phyloP scores from a whole-genome alignment of 2,888 invertebrate species.

The Drosophila borealis region DNA sequence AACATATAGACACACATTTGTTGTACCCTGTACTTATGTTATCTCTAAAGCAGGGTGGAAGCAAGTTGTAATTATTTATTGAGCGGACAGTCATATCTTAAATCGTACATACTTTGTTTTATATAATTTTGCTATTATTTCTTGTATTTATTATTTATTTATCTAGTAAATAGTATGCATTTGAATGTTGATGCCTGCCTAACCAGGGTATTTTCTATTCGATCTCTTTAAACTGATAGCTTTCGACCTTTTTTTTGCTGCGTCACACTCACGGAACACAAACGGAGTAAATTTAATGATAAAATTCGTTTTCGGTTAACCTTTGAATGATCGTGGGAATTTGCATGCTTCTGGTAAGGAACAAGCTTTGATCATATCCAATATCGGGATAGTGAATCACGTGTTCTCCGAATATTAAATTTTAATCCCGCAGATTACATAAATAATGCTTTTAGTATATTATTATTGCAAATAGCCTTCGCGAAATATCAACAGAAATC shows the following conservation, averaged over 20 bases:
- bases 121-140: not conserved
- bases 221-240: not conserved
- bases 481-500: not conserved
- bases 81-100: too few relatives aligned
- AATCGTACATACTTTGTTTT: not conserved
- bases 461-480: not conserved
- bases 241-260: constrained; percentile 13
- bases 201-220: constrained; percentile 12
- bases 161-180: not conserved
- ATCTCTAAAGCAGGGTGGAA: not conserved
- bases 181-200: too few relatives aligned
- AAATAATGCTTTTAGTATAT: not conserved
- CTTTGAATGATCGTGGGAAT: constrained; percentile 38
- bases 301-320: constrained; percentile 11
- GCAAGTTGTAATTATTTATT: too few relatives aligned
- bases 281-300: not conserved
- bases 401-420: not conserved
- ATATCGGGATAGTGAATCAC: constrained; percentile 8
- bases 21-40: not conserved
- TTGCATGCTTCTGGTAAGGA: not conserved
- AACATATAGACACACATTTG: not conserved
- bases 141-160: not conserved
- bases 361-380: constrained; percentile 1
- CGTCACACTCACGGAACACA: constrained; percentile 21
- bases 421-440: not conserved